Evolutionary conservation across 35 echinoderm and acorn worm genomes (phyloP).

Genomic region (Amphiura filiformis): DNA sequence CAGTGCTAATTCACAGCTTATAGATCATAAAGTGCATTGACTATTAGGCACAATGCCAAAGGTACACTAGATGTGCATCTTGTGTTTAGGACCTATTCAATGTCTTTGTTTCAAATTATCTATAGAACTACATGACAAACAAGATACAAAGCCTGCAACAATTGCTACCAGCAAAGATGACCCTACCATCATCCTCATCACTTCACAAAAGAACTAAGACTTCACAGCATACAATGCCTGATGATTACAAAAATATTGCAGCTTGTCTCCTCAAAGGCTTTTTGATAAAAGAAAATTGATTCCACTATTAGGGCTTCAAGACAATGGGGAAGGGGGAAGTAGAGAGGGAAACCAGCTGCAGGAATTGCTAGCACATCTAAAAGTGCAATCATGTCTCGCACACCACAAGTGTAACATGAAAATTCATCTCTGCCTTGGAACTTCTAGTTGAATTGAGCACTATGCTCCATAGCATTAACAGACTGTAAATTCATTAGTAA

Average conservation of each 20-base stretch:
- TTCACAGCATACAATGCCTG: too few relatives aligned
- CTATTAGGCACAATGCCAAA: too few relatives aligned
- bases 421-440: not conserved
- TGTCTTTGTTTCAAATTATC: too few relatives aligned
- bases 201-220: too few relatives aligned
- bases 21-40: too few relatives aligned
- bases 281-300: not conserved
- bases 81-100: too few relatives aligned
- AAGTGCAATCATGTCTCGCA: not conserved
- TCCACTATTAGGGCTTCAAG: not conserved
- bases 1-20: too few relatives aligned
- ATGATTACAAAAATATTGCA: not conserved
- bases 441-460: not conserved
- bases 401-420: not conserved
- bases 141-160: too few relatives aligned
- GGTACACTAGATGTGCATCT: too few relatives aligned
- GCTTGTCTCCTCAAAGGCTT: not conserved
- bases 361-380: not conserved
- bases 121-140: too few relatives aligned
- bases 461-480: not conserved
- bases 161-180: too few relatives aligned
- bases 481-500: not conserved
- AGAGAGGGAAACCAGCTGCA: not conserved
- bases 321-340: not conserved
- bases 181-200: too few relatives aligned